Evolutionary conservation across 2,888 invertebrate species (phyloP).

Genomic region (Athalia rosae): DNA sequence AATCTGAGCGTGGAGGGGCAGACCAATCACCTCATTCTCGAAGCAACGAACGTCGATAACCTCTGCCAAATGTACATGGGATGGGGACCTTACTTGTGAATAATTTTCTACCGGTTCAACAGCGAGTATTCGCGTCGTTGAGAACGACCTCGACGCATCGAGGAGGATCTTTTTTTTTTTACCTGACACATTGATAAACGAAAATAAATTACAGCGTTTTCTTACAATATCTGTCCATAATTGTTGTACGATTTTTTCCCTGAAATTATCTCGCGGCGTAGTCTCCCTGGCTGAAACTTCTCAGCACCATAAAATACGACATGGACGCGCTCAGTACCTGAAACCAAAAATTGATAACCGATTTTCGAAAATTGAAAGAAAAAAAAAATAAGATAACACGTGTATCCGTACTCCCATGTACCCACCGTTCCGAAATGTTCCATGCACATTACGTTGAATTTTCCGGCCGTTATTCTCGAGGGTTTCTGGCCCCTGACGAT

Average conservation of each 20-base stretch:
- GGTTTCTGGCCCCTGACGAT: conserved; percentile 61
- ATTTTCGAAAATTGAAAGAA: conserved; percentile 27
- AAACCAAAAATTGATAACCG: conserved; percentile 36
- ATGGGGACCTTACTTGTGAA: conserved; percentile 92
- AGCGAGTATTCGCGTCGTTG: not conserved
- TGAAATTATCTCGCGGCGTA: not conserved
- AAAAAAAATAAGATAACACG: not conserved
- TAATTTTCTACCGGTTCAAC: not conserved
- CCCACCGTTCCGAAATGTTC: conserved; percentile 60
- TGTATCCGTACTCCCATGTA: not conserved
- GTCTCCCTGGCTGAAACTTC: conserved; percentile 51
- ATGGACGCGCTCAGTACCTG: conserved; percentile 62
- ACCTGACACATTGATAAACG: no score
- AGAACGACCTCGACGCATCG: no score
- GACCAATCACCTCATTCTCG: conserved; percentile 92
- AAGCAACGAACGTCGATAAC: conserved; percentile 92
- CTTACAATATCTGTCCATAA: not conserved
- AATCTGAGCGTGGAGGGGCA: conserved; percentile 95
- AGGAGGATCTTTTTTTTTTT: no score
- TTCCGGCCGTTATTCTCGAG: conserved; percentile 61
- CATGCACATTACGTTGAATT: conserved; percentile 61
- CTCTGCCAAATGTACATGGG: conserved; percentile 97
- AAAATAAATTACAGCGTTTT: not conserved
- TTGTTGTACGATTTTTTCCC: not conserved
- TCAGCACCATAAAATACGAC: conserved; percentile 63